Conservation (phyloP, 2,797 vertebrate genomes). For the Mus minutoides region DNA sequence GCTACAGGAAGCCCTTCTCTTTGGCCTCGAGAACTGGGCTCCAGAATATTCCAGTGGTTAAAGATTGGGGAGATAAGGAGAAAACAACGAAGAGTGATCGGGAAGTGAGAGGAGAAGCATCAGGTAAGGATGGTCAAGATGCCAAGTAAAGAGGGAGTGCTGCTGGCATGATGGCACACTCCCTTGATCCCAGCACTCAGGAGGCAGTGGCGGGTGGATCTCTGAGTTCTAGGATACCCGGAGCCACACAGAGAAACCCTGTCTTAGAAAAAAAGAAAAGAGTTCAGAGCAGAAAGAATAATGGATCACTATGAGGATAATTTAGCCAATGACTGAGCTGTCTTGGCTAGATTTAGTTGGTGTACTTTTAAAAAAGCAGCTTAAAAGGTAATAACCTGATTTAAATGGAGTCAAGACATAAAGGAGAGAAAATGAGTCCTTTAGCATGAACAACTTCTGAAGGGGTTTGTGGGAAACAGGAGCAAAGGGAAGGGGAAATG, state of each 20-base stretch:
- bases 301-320: neutral
- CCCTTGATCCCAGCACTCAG: neutral
- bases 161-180: rapidly evolving
- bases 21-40: neutral
- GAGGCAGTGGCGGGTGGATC: neutral
- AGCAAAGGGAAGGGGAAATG: neutral
- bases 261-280: neutral
- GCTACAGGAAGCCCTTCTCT: neutral
- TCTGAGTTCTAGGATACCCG: neutral
- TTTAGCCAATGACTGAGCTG: neutral
- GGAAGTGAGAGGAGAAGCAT: neutral
- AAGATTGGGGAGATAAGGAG: neutral
- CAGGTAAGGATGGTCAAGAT: neutral
- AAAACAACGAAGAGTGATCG: neutral
- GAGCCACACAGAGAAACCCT: neutral
- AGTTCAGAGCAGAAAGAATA: neutral
- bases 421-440: neutral
- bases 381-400: neutral
- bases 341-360: neutral
- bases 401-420: neutral
- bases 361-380: neutral
- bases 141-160: neutral
- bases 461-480: neutral
- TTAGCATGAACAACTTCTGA: neutral
- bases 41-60: neutral